Evolutionary conservation across 2,113 vertebrate genomes (phyloP), one percentile per base, ranked within the genome.

Genomic region (Orthonyx spaldingii): DNA sequence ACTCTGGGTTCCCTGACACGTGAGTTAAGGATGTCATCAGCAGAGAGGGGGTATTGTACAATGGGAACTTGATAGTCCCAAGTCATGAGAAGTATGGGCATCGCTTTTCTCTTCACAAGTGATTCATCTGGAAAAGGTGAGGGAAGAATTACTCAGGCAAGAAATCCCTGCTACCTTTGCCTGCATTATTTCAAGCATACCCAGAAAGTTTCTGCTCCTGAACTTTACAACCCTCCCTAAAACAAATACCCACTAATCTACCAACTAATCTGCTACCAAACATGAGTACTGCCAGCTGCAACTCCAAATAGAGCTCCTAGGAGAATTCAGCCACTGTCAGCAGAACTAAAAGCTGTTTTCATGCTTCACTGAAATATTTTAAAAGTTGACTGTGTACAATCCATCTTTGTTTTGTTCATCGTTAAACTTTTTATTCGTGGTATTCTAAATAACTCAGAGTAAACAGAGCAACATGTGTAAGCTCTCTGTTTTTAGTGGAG

Each of bases 221-320:
- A 33, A 18, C n/a, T 71, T 78, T 46, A 35, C 21, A 92, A 1
- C 32, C 27, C 41, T 92, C 19, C 37, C 32, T 66, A 41, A 81
- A 89, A 20, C 37, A 84, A 91, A 63, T 44, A 32, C 18, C 23
- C 30, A 24, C 0, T 24, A 55, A 53, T n/a, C 44, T 60, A 37
- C 22, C 33, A 37, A 24, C 22, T 87, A 13, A 82, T 61, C 20
- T 60, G 35, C 87, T 90, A 57, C 33, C 49, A 86, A 37, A 33
- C 28, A 18, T 26, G n/a, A 76, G 32, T 84, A 86, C 41, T 89
- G 46, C 42, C 77, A 83, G 79, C 85, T 90, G 53, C 50, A 69
- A 4, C 33, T 61, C 30, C 47, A 53, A 6, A 60, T 68, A 22
- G 13, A n/a, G 57, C 52, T 94, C 39, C 37, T 82, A 13, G 28